Conservation (phyloP, 1,140 invertebrate genomes). For the Drosophila rhopaloa region DNA sequence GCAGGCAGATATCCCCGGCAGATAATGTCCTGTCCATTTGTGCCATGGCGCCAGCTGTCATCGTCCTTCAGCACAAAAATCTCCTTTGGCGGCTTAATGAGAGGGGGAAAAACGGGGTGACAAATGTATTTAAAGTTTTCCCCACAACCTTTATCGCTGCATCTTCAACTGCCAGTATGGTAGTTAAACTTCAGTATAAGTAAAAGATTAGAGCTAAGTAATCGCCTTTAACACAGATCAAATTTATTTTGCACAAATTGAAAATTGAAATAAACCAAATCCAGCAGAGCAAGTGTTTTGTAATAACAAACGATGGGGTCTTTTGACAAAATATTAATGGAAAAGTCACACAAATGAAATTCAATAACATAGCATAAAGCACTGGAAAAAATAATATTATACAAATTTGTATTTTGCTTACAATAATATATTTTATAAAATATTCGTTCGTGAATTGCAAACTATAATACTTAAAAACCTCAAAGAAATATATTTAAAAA, state of each 20-base stretch:
- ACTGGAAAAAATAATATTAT: background rate
- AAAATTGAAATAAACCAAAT: slow-evolving; percentile 27
- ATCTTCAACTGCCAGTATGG: background rate
- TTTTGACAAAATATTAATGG: slow-evolving; percentile 54
- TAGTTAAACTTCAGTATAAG: slow-evolving; percentile 3
- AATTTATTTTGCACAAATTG: slow-evolving; percentile 33
- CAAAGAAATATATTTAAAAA: background rate
- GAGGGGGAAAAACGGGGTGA: slow-evolving; percentile 2
- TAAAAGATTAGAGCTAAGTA: slow-evolving; percentile 29
- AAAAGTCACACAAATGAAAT: slow-evolving; percentile 50
- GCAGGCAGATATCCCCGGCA: slow-evolving; percentile 31
- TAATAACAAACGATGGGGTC: slow-evolving; percentile 6
- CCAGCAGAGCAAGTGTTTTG: slow-evolving; percentile 2
- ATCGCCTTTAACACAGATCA: slow-evolving; percentile 32
- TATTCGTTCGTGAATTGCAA: no score
- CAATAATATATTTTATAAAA: no score
- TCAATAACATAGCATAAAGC: slow-evolving; percentile 2
- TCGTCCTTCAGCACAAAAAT: slow-evolving; percentile 26
- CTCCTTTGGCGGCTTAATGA: slow-evolving; percentile 50
- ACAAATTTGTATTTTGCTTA: no score
- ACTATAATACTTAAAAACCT: no score
- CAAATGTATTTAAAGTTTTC: slow-evolving; percentile 28
- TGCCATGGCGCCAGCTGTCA: slow-evolving; percentile 69
- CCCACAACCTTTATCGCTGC: background rate
- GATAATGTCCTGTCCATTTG: slow-evolving; percentile 55